These are phyloP conservation scores for Neodon shergylaensis DNA, from an alignment of 2,113 vertebrate species.

Conservation along the genomic window DNA sequence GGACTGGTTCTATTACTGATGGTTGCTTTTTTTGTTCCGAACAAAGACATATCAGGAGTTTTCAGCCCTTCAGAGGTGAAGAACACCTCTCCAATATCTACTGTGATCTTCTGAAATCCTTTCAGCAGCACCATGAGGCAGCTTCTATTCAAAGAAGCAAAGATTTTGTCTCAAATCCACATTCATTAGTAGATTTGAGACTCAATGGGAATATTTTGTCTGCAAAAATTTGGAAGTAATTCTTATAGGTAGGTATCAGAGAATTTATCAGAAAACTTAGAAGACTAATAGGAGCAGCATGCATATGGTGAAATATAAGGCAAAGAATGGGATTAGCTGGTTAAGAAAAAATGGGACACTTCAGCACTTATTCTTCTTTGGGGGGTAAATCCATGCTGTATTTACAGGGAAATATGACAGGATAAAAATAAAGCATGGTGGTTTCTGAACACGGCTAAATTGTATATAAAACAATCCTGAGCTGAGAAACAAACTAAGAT, in stretches of 20 bases:
- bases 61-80: neutral
- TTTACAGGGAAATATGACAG: neutral
- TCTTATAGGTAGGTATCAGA: neutral
- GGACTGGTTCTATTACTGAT: neutral
- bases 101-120: neutral
- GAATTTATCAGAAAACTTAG: neutral
- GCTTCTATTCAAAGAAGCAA: neutral
- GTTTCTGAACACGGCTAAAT: neutral
- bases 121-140: neutral
- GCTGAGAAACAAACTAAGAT: neutral
- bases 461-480: neutral
- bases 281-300: neutral
- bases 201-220: neutral
- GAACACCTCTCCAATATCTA: neutral
- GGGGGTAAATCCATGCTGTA: neutral
- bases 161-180: neutral
- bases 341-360: neutral
- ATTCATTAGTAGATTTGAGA: conserved; percentile 19
- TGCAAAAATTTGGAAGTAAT: neutral
- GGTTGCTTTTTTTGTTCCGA: neutral
- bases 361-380: neutral
- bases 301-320: neutral
- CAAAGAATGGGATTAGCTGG: neutral
- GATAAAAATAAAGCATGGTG: neutral
- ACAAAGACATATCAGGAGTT: neutral